A percentile compares a stretch with the other conserved stretches of the same genome.
These are phyloP conservation scores for Exaiptasia diaphana DNA, from an alignment of 64 coral and sea anemone species.

Conservation along the genomic window DNA sequence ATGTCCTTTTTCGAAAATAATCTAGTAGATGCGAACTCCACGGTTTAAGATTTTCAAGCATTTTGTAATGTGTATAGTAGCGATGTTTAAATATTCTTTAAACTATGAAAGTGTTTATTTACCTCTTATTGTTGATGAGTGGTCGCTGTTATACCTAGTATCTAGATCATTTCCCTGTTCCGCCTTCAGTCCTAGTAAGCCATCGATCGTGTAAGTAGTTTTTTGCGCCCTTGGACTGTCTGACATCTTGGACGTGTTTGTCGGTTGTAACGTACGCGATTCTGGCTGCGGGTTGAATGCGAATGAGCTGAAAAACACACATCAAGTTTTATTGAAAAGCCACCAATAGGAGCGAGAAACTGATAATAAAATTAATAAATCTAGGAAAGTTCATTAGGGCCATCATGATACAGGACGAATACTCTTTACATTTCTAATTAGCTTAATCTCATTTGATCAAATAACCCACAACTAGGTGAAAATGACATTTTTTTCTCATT, in stretches of 20 bases:
- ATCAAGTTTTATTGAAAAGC: conserved; percentile 57
- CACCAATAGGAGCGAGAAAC: conserved; percentile 53
- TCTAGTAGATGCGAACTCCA: too few relatives aligned
- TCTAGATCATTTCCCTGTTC: too few relatives aligned
- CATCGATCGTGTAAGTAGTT: conserved; percentile 50
- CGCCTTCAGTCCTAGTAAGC: conserved; percentile 44
- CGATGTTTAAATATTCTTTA: too few relatives aligned
- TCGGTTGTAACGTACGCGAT: neutral
- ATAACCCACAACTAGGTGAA: conserved; percentile 86
- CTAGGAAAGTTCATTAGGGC: conserved; percentile 90
- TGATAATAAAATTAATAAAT: conserved; percentile 99
- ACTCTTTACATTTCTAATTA: conserved; percentile 98
- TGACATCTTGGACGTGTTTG: neutral
- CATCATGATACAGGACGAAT: conserved; percentile 79
- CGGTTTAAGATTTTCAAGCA: too few relatives aligned
- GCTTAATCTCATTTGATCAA: conserved; percentile 94
- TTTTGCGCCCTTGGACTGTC: neutral
- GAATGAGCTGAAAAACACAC: conserved; percentile 21
- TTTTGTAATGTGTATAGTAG: too few relatives aligned
- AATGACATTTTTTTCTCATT: conserved; percentile 76
- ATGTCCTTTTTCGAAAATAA: too few relatives aligned
- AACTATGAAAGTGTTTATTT: too few relatives aligned
- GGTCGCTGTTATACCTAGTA: too few relatives aligned
- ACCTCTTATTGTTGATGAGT: too few relatives aligned
- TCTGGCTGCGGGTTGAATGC: conserved; percentile 19